These are phyloP conservation scores for Perdita meconis DNA, from an alignment of 2,888 invertebrate genomes.

Conservation along the genomic window DNA sequence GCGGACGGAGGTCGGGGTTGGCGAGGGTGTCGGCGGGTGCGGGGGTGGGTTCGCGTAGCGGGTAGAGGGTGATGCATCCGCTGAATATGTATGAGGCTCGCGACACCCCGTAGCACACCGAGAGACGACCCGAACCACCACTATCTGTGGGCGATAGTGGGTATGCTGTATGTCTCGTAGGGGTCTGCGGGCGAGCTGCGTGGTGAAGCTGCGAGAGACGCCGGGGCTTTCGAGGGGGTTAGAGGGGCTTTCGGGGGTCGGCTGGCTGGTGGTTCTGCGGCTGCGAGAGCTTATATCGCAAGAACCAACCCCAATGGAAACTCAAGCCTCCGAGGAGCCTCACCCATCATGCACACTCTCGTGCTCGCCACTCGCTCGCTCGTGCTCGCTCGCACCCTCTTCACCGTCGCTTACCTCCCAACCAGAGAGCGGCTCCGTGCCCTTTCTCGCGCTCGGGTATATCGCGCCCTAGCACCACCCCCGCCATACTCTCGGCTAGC, in stretches of 20 bases:
- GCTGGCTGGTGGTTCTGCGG: constrained; percentile 69
- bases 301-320: constrained; percentile 83
- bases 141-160: constrained; percentile 84
- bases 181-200: constrained; percentile 75
- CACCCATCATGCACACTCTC: constrained; percentile 83
- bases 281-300: constrained; percentile 80
- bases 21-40: no score
- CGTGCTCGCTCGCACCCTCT: constrained; percentile 36
- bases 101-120: constrained; percentile 82
- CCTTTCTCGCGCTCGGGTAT: constrained; percentile 23
- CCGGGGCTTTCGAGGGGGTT: constrained; percentile 58
- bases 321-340: constrained; percentile 81
- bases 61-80: constrained; percentile 86
- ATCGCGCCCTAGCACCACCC: constrained; percentile 62
- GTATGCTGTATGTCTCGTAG: constrained; percentile 82
- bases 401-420: constrained; percentile 58
- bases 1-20: constrained; percentile 78
- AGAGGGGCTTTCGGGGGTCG: constrained; percentile 52
- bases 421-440: constrained; percentile 33
- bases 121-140: constrained; percentile 78
- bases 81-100: constrained; percentile 88
- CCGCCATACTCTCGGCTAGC: constrained; percentile 65
- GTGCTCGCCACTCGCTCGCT: constrained; percentile 65
- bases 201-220: constrained; percentile 53
- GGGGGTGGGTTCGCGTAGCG: constrained; percentile 35